Percentiles rank a stretch among this genome's conserved stretches.
phyloP scores from a whole-genome alignment of 1,140 invertebrate genomes.

The Stegodyphus dumicola region DNA sequence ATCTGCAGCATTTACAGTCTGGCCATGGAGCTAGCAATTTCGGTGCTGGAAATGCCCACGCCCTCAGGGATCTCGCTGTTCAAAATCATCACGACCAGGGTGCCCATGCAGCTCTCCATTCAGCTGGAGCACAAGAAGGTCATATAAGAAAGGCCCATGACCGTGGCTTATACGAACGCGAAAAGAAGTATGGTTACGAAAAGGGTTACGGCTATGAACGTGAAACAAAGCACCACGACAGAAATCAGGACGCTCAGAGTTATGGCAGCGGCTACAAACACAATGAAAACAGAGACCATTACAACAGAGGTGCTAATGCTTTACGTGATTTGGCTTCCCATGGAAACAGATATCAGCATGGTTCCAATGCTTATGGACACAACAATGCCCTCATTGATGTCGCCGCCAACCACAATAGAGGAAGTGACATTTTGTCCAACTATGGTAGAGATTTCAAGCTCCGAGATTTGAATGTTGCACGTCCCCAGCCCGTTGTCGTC shows the following conservation, averaged over 20 bases:
- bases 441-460: background rate
- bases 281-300: background rate
- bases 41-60: background rate
- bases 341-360: background rate
- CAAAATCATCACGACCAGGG: constrained; percentile 6
- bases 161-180: constrained; percentile 22
- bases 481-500: background rate
- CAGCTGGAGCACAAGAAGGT: constrained; percentile 15
- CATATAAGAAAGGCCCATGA: constrained; percentile 38
- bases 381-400: constrained; percentile 13
- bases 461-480: background rate
- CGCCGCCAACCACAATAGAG: background rate
- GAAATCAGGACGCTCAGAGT: background rate
- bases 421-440: background rate
- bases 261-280: constrained; percentile 9
- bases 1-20: background rate
- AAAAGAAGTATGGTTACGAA: constrained; percentile 43
- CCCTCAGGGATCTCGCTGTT: background rate
- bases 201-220: constrained; percentile 49
- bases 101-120: background rate
- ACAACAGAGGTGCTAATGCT: background rate
- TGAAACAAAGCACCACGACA: constrained; percentile 38
- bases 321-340: constrained; percentile 29
- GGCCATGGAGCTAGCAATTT: background rate
- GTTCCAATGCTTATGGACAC: constrained; percentile 1